Base-by-base conservation (phyloP, 2,113 vertebrate species). In the Rhinogobius similis region DNA sequence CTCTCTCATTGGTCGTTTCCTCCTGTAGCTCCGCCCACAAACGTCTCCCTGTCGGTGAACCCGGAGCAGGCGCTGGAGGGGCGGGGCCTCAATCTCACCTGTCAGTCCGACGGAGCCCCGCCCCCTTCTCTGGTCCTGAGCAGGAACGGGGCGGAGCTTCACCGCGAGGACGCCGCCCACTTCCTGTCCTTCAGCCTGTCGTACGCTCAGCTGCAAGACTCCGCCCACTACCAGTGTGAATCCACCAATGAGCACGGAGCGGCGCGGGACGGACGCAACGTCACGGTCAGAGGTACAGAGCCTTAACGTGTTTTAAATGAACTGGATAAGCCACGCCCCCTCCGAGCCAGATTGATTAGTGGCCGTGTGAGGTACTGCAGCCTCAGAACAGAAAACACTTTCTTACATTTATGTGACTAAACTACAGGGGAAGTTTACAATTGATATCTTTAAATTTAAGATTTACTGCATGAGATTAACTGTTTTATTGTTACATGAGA, bases 21-120 rank as follows among this genome's bases (percentile, higher is more conserved):
- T 2, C 27, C 26, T 27, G 65, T 82, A 95, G 92, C 75, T 75
- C 83, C 89, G 59, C 91, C 81, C 68, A 89, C 85, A 82, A 91
- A 85, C 24, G 90, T 85, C 26, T 61, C 71, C 1, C 72, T 92
- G 69, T 82, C 5, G 67, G 77, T 81, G 68, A 92, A 82, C 56
- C 86, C 83, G 50, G 73, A 77, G 27, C 81, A 53, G 36, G 78
- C 59, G 11, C 91, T 82, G 38, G 89, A 90, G 39, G 89, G 87
- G 62, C 75, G 81, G 36, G 43, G 56, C 56, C 46, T 82, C 76
- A 93, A 77, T 62, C 78, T 90, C 0, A 79, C 72, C 72, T 90
- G 89, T 32, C 70, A 4, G 24, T 85, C 87, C 39, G 38, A 78
- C 0, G 84, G 87, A 46, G 70, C 75, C 65, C 78, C 90, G 0